Conservation (phyloP, 2,797 vertebrate species). For the Astyanax mexicanus region DNA sequence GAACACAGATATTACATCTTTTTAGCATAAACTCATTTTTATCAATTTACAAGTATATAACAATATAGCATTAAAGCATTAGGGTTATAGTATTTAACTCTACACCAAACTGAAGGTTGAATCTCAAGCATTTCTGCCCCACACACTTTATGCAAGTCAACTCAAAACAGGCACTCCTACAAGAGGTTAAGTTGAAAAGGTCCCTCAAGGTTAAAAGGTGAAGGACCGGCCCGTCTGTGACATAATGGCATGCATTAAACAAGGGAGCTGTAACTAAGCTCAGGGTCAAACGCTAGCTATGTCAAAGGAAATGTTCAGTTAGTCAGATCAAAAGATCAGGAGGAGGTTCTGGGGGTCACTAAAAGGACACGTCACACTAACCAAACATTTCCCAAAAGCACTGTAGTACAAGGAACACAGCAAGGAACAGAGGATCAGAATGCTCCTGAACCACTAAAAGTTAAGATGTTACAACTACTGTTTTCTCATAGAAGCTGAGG, state of each 20-base stretch:
- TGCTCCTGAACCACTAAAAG: background rate
- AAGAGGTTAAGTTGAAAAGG: slow-evolving; percentile 42
- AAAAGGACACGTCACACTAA: slow-evolving; percentile 17
- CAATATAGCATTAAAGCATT: too few relatives aligned
- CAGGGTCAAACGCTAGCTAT: slow-evolving; percentile 51
- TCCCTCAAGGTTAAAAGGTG: slow-evolving; percentile 48
- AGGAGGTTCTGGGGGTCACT: slow-evolving; percentile 15
- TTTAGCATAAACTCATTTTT: too few relatives aligned
- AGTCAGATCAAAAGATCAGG: slow-evolving; percentile 31
- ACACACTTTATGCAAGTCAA: too few relatives aligned
- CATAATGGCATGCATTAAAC: slow-evolving; percentile 52
- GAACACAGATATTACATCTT: too few relatives aligned
- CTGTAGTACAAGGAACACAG: background rate
- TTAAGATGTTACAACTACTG: slow-evolving; percentile 1
- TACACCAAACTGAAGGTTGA: too few relatives aligned
- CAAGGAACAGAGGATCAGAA: background rate
- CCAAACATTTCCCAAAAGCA: slow-evolving; percentile 13
- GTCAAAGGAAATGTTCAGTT: slow-evolving; percentile 38
- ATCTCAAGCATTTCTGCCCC: too few relatives aligned
- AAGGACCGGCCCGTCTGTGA: slow-evolving; percentile 44
- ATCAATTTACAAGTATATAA: too few relatives aligned
- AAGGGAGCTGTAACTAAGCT: slow-evolving; percentile 45
- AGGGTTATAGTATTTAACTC: too few relatives aligned
- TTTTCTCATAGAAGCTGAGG: background rate
- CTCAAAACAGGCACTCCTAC: slow-evolving; percentile 24